Base-by-base conservation (phyloP, 2,797 vertebrate species). In the Uromys caudimaculatus region DNA sequence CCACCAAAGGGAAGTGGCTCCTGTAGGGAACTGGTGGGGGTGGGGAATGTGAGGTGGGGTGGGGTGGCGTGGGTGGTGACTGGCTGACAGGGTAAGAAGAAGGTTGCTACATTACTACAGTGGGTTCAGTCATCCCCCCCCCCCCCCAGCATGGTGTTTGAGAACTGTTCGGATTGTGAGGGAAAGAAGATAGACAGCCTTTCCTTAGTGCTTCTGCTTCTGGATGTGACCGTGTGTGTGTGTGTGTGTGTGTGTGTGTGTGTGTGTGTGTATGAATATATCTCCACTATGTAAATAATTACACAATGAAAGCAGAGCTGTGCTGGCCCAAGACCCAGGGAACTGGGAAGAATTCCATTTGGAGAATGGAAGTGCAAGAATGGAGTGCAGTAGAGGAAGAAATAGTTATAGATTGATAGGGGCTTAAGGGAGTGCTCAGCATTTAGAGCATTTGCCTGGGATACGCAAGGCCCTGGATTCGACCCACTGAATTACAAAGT, bases 201-300 rank as follows among this genome's bases (percentile, higher is more conserved):
- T 95, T 69, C 44, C 50, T 86, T 54, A 14, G 81, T 44, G 24
- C 56, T 93, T 90, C 95, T 91, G 82, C 73, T 73, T 83, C 89
- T 93, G 76, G 47, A 41, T n/a, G 27, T 73, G 64, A 71, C 27
- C n/a, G 50, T 82, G 78, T 93, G 73, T 79, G 83, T 24, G 60
- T 41, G n/a, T 73, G n/a, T 73, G 64, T 69, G 67, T 69, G 32
- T 69, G 64, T 69, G 78, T 83, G 82, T 0, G 0, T 56, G 41
- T 67, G 73, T 71, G 64, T 21, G 54, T 86, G 84, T 0, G 0
- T 44, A 62, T 23, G 67, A 82, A n/a, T 82, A 76, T 4, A 12
- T 75, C 78, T 73, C 52, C 54, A 88, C 23, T 16, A 56, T 38
- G 50, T 91, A 96, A 97, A 96, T 91, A 97, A 84, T 92, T 89